Conservation (phyloP, 2,888 invertebrate species). For the Lepidochrysops patricia region DNA sequence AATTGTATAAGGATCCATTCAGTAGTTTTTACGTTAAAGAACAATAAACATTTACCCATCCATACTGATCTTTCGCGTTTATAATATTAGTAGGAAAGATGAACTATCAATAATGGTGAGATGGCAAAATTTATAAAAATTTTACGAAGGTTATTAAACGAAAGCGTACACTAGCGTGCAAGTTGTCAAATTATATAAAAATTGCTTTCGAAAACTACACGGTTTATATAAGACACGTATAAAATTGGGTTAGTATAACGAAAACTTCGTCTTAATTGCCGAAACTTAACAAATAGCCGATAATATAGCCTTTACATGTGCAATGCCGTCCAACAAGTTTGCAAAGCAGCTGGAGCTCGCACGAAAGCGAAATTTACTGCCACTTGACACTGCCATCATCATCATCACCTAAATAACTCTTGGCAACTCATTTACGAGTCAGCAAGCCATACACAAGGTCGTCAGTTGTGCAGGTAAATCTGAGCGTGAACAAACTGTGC, state of each 20-base stretch:
- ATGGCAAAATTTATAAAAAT: too few relatives aligned
- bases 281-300: constrained; percentile 12
- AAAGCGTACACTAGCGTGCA: background rate
- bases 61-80: too few relatives aligned
- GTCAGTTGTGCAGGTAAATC: too few relatives aligned
- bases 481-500: too few relatives aligned
- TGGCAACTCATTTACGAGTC: background rate
- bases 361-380: constrained; percentile 13
- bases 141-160: too few relatives aligned
- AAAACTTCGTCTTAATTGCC: constrained; percentile 13
- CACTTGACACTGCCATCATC: background rate
- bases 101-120: too few relatives aligned
- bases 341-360: constrained; percentile 6
- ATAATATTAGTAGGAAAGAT: too few relatives aligned
- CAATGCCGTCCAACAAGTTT: constrained; percentile 11
- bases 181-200: constrained; percentile 8
- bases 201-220: constrained; percentile 6
- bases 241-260: constrained; percentile 12
- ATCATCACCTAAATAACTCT: background rate
- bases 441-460: too few relatives aligned
- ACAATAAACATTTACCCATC: too few relatives aligned
- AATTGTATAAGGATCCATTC: too few relatives aligned
- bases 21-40: too few relatives aligned
- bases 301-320: background rate
- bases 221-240: background rate